Base-by-base conservation (phyloP, 2,113 vertebrate genomes). In the Parotia lawesii region DNA sequence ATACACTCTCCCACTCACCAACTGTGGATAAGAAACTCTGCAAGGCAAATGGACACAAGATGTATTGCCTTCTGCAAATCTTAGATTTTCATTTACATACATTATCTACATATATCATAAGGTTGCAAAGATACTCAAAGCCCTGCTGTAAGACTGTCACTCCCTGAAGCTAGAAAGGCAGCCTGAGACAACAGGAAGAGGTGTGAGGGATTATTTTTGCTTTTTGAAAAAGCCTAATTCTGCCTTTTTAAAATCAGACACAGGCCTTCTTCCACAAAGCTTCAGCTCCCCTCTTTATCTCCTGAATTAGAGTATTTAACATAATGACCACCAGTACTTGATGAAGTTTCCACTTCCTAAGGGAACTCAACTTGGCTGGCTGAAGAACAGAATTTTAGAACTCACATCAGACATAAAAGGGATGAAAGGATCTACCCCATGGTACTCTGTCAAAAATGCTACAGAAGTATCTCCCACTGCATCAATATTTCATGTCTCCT, bases 1-100 rank as follows among this genome's bases (percentile, higher is more conserved):
- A 94, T 94, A 94, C 60, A 80, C 48, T 85, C 94, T 95, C 95
- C 96, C 85, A 97, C 95, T 93, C 95, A 95, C 89, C 95, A 96
- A 73, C 94, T 97, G 93, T 83, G 87, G 82, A 7, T 80, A 90
- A 87, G 82, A 87, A 93, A 90, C 70, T 91, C 83, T 94, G 87
- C 87, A 94, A 90, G 85, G 87, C 91, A 96, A 97, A 95, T 40
- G 82, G 91, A 95, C 89, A 87, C 47, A 71, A 91, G 87, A 93
- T 93, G 88, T 88, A 94, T 58, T 87, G 78, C 87, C 48, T 93
- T 87, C 89, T 93, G 75, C 74, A 93, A 70, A 91, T 77, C 75
- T 87, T n/a, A 64, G 61, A 70, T 45, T 64, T 85, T 80, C 58
- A 94, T 95, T 91, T 95, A 40, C 83, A 89, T 93, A 89, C 14